A percentile compares a stretch with the other conserved stretches of the same genome.
phyloP scores from a whole-genome alignment of 2,113 vertebrate species.

The Anseranas semipalmata region DNA sequence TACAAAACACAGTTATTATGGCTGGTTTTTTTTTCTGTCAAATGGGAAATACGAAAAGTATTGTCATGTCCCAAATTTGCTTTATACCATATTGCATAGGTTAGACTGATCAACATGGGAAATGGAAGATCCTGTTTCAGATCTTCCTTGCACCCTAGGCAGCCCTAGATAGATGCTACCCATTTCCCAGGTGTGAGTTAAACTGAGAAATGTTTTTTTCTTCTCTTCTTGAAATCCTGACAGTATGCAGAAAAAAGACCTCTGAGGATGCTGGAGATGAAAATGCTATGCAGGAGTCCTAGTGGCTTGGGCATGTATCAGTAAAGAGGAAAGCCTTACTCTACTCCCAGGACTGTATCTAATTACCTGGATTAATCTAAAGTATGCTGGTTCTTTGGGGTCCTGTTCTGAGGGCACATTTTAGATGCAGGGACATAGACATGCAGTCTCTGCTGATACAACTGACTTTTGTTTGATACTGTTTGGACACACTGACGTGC shows the following conservation, averaged over 20 bases:
- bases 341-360: neutral
- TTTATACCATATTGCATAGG: neutral
- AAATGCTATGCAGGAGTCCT: neutral
- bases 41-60: neutral
- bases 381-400: neutral
- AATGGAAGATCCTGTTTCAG: neutral
- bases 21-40: neutral
- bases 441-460: neutral
- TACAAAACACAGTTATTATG: rapidly evolving
- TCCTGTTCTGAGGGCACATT: neutral
- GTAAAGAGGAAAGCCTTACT: neutral
- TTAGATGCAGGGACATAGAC: neutral
- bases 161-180: neutral
- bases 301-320: neutral
- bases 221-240: neutral
- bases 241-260: neutral
- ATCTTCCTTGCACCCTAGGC: neutral
- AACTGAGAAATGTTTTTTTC: neutral
- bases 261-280: neutral
- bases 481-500: rapidly evolving
- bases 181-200: neutral
- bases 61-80: neutral
- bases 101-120: neutral
- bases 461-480: neutral
- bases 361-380: neutral